A percentile compares a stretch with the other conserved stretches of the same genome.
phyloP scores from a whole-genome alignment of 2,797 vertebrate genomes.

The Lutra lutra region DNA sequence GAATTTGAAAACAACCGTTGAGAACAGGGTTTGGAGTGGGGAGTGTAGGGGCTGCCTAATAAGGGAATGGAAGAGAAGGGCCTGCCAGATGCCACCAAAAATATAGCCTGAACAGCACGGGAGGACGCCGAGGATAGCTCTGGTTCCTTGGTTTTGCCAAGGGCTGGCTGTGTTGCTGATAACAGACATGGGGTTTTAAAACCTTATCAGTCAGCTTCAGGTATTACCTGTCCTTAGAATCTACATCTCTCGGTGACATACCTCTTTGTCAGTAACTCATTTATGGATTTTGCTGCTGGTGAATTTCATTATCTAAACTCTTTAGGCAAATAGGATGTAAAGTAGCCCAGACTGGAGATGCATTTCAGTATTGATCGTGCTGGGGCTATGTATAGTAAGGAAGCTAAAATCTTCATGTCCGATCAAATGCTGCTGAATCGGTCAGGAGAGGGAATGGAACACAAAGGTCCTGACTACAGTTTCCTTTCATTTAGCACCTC shows the following conservation, averaged over 20 bases:
- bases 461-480: slow-evolving; percentile 63
- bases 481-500: slow-evolving; percentile 67
- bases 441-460: slow-evolving; percentile 33
- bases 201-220: slow-evolving; percentile 42
- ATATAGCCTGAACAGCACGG: not conserved
- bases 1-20: not conserved
- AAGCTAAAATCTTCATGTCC: slow-evolving; percentile 25
- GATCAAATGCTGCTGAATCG: slow-evolving; percentile 49
- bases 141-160: not conserved
- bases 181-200: not conserved
- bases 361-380: slow-evolving; percentile 26
- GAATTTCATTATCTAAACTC: slow-evolving; percentile 55
- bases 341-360: not conserved
- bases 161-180: not conserved
- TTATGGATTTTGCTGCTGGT: slow-evolving; percentile 15
- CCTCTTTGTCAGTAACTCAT: slow-evolving; percentile 47
- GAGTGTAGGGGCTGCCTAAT: not conserved
- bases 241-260: not conserved
- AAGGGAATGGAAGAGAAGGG: not conserved
- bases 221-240: not conserved
- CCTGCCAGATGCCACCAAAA: not conserved
- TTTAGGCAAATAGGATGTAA: slow-evolving; percentile 66
- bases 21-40: not conserved
- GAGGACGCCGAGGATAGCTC: not conserved
- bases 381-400: not conserved